Percentiles rank a stretch among this genome's conserved stretches.
Conservation (phyloP, 2,797 vertebrate genomes). For the Chelonia mydas region DNA sequence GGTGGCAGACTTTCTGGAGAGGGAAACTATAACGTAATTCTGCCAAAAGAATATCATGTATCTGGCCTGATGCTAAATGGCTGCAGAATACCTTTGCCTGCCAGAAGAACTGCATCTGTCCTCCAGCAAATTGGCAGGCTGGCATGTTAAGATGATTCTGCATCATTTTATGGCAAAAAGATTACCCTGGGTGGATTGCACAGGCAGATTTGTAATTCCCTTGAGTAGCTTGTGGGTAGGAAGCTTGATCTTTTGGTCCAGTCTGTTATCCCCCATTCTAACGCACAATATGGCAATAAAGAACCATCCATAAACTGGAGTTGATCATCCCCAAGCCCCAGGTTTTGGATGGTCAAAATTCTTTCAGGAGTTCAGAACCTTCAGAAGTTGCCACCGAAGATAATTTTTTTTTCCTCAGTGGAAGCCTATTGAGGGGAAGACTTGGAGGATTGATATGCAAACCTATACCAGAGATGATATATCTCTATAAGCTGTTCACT, state of each 20-base stretch:
- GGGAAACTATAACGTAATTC: not conserved
- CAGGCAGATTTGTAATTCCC: not conserved
- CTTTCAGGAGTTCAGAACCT: not conserved
- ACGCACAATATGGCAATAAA: not conserved
- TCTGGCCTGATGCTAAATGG: not conserved
- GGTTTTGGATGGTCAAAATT: not conserved
- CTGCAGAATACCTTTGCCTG: not conserved
- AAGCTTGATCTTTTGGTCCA: not conserved
- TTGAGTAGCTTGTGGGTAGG: not conserved
- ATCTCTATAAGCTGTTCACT: not conserved
- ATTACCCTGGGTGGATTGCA: fast-evolving
- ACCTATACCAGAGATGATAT: fast-evolving
- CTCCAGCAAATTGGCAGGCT: not conserved
- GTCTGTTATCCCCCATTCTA: not conserved
- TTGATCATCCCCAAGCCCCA: not conserved
- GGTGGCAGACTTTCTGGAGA: not conserved
- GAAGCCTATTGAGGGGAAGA: not conserved
- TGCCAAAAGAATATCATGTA: not conserved
- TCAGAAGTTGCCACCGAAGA: not conserved
- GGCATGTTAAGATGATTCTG: fast-evolving
- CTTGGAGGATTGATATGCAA: not conserved
- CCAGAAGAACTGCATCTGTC: not conserved
- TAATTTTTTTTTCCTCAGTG: not conserved
- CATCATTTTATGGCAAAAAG: not conserved
- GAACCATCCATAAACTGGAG: not conserved